Base-by-base conservation (phyloP, 2,888 invertebrate genomes). In the Brachyptera risi region DNA sequence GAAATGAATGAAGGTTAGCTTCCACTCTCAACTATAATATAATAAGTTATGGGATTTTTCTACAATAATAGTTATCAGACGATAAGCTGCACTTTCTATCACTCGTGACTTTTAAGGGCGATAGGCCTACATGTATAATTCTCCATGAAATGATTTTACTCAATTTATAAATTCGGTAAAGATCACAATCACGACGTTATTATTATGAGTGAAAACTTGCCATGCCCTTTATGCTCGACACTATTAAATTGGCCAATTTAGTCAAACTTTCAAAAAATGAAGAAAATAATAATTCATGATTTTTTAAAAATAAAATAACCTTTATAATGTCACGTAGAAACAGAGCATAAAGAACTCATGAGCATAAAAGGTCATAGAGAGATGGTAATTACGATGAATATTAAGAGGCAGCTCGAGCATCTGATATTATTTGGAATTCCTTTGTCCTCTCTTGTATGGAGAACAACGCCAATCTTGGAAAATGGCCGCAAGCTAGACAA, bases 231-330 rank as follows among this genome's bases (percentile, higher is more conserved):
- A n/a, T n/a, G n/a, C n/a, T n/a, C n/a, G n/a, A n/a, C n/a, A n/a
- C n/a, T n/a, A 7, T 31, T 11, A 47, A 47, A 47, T 47, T 47
- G 47, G n/a, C 47, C 47, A 47, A 47, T 23, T 47, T 24, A 15
- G 19, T 15, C 42, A 21, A 7, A 42, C 17, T 21, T 24, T 24
- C 24, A 21, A 21, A n/a, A 31, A 31, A 31, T 11, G 31, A 31
- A 5, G 31, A 31, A 31, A 24, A 19, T 24, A 47, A 23, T 3
- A n/a, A n/a, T 47, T 47, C 24, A 21, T 23, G 21, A 7, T 21
- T 5, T 47, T 47, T 47, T 11, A 31, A 7, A 31, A n/a, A 21
- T 24, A n/a, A 3, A n/a, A 21, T 47, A 24, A 47, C 47, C 47
- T 47, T 21, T 42, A 11, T 19, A 42, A 42, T 42, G 42, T 42